Conservation (phyloP, 2,113 vertebrate species). For the Hemibagrus wyckioides region DNA sequence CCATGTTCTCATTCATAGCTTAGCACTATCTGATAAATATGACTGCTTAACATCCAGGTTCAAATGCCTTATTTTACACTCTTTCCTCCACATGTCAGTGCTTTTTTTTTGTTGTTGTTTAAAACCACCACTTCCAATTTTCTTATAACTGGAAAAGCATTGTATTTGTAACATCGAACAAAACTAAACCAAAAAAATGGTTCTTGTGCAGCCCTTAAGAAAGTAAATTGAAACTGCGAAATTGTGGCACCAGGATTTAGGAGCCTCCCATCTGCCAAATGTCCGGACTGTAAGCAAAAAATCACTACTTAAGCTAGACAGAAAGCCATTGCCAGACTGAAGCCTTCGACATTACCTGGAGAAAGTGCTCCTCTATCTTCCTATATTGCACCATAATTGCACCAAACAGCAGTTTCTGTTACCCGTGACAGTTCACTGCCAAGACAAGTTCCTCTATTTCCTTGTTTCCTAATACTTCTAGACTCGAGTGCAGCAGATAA, state of each 20-base stretch:
- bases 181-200: neutral
- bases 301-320: neutral
- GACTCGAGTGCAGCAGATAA: too few species aligned
- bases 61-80: neutral
- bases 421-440: neutral
- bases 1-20: neutral
- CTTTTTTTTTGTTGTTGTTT: neutral
- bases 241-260: neutral
- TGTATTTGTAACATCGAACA: neutral
- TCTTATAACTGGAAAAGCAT: neutral
- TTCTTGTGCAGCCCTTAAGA: neutral
- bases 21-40: neutral
- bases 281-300: neutral
- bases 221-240: neutral
- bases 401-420: neutral
- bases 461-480: neutral
- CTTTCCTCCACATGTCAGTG: neutral
- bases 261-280: neutral
- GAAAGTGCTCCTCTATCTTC: neutral
- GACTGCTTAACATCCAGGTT: neutral
- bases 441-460: neutral
- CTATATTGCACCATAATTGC: slow-evolving; percentile 11
- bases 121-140: neutral
- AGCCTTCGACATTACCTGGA: neutral
- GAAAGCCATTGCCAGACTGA: neutral